Evolutionary conservation across 1,140 invertebrate species (phyloP).

Genomic region (Aphidius ervi): DNA sequence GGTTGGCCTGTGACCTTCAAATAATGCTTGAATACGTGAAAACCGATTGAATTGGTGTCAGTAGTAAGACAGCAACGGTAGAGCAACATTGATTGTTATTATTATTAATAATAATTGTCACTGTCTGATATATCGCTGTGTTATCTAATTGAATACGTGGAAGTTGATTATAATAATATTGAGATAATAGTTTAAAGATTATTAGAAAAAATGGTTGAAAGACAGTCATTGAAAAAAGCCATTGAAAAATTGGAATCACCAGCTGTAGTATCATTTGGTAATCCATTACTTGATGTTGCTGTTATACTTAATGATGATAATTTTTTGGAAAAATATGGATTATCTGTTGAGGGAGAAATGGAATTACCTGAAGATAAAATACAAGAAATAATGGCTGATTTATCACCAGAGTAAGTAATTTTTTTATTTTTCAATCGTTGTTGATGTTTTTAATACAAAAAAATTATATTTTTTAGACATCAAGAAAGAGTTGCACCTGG

Average conservation of each 20-base stretch:
- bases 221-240: conserved; percentile 26
- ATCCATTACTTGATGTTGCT: conserved; percentile 63
- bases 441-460: conserved; percentile 12
- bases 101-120: too few species aligned
- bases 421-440: conserved; percentile 15
- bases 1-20: too few species aligned
- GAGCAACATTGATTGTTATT: too few species aligned
- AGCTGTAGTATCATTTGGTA: conserved; percentile 56
- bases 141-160: too few species aligned
- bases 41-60: too few species aligned
- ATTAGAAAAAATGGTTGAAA: conserved; percentile 31
- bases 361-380: conserved; percentile 47
- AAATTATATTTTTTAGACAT: conserved; percentile 17
- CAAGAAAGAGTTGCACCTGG: conserved; percentile 41
- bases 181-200: not conserved
- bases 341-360: conserved; percentile 50
- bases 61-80: too few species aligned
- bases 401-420: conserved; percentile 36
- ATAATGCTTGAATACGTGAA: too few species aligned
- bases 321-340: conserved; percentile 57
- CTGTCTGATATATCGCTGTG: too few species aligned
- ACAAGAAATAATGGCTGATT: conserved; percentile 36
- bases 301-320: conserved; percentile 50
- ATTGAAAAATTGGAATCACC: conserved; percentile 29
- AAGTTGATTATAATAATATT: too few species aligned